phyloP scores from a whole-genome alignment of 2,888 invertebrate genomes.

The Gnatocerus cornutus region DNA sequence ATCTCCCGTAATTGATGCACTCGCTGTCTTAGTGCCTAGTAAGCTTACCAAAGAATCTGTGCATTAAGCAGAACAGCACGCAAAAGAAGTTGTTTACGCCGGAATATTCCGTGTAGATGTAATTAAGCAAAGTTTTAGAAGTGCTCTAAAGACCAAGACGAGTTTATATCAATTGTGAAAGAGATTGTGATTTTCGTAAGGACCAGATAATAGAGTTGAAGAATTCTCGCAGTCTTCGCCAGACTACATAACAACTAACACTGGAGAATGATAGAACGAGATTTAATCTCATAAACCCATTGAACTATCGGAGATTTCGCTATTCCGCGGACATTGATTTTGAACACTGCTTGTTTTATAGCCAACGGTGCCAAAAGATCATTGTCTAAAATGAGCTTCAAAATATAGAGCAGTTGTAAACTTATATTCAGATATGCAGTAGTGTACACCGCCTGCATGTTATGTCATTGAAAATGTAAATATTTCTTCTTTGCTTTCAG shows the following conservation, averaged over 20 bases:
- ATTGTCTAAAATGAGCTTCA: not conserved
- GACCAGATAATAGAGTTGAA: conserved; percentile 21
- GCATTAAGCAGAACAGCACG: not conserved
- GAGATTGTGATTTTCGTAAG: conserved; percentile 23
- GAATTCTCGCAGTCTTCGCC: conserved; percentile 13
- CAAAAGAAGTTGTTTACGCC: not conserved
- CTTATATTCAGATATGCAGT: too few relatives aligned
- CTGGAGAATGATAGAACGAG: conserved; percentile 17
- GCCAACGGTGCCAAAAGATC: conserved; percentile 18
- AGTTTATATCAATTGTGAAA: conserved; percentile 29
- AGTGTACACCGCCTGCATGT: too few relatives aligned
- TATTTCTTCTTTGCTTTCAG: too few relatives aligned
- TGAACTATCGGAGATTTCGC: conserved; percentile 18
- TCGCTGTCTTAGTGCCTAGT: too few relatives aligned
- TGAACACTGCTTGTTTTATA: conserved; percentile 11
- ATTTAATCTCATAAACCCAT: conserved; percentile 31
- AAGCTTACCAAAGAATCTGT: too few relatives aligned
- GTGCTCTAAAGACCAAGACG: conserved; percentile 10
- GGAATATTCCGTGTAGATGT: not conserved
- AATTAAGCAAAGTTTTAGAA: conserved; percentile 18
- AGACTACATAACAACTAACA: conserved; percentile 26
- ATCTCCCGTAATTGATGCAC: too few relatives aligned
- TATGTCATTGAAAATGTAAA: too few relatives aligned
- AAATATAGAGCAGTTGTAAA: not conserved
- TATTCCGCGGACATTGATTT: conserved; percentile 26